These are phyloP conservation scores for Pemphigus obesinymphae DNA, from an alignment of 1,140 invertebrate genomes.

Conservation along the genomic window DNA sequence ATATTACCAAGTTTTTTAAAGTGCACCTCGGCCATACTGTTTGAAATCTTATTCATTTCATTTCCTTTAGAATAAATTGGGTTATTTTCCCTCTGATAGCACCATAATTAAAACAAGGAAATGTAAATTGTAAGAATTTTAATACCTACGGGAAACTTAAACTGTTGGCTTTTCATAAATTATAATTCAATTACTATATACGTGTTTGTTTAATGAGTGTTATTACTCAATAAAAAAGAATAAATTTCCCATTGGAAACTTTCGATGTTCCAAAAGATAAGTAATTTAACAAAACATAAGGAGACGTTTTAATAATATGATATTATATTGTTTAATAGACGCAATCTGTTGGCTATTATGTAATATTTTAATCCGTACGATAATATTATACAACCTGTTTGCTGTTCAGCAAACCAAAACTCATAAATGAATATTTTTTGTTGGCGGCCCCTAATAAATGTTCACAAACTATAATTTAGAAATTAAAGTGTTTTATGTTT, in stretches of 20 bases:
- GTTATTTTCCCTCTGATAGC: too few species aligned
- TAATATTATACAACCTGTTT: background rate
- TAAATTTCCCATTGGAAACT: background rate
- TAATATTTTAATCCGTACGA: too few species aligned
- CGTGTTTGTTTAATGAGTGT: background rate
- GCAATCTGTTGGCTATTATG: background rate
- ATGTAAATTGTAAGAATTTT: too few species aligned
- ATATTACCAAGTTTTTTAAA: background rate
- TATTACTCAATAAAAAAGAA: background rate
- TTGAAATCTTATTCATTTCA: background rate
- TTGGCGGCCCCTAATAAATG: background rate
- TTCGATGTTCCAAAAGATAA: background rate
- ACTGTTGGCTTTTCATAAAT: background rate
- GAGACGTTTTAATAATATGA: background rate
- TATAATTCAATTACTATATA: background rate
- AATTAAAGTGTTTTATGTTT: background rate
- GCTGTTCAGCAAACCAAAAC: conserved; percentile 21
- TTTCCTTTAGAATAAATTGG: too few species aligned
- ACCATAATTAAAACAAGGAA: too few species aligned
- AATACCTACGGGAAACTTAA: too few species aligned
- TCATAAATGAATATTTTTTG: conserved; percentile 25
- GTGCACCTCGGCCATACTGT: background rate
- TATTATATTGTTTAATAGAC: background rate
- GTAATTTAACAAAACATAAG: background rate
- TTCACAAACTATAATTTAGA: background rate